Evolutionary conservation across 2,797 vertebrate species (phyloP), one percentile per base, ranked within the genome.

Genomic region (Tolypeutes matacus): DNA sequence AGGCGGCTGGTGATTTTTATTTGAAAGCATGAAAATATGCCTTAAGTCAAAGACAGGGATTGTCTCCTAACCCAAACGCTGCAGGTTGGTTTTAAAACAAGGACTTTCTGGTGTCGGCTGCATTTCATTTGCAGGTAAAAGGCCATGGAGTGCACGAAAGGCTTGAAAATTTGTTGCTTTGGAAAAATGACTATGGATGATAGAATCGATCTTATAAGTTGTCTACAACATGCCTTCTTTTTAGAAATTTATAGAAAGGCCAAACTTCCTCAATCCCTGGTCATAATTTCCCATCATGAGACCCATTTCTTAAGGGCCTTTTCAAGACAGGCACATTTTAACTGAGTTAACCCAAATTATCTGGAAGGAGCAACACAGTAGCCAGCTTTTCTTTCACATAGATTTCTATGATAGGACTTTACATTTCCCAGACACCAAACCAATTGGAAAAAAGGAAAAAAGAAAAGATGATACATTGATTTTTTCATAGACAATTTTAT

Each of bases 21-120:
- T 91, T 82, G n/a, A 93, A 96, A 93, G 89, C 31, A 58, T 13
- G 53, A 36, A 15, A 21, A 77, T 25, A 64, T 80, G 15, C 53
- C 46, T 36, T 60, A 42, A 86, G 29, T 64, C 64, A 39, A 83
- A 73, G 34, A 8, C 36, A 10, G 0, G 46, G 65, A 31, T 29
- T n/a, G 73, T 14, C 0, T 4, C 31, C 56, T 42, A 29, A 17
- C 53, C 25, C 29, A n/a, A 17, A 3, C 4, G 0, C 42, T 29
- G 23, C 42, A 49, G 42, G 39, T 2, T n/a, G 34, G 39, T 53
- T 75, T 49, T 15, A 13, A 83, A 58, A 29, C 3, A 1, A 56
- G 65, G 58, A 64, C 27, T 21, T 12, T 78, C 76, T 9, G 39
- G 89, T 0, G 21, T 9, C 0, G 34, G 46, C 29, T 31, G 64